Evolutionary conservation across 2,797 vertebrate genomes (phyloP).

Genomic region (Fringilla coelebs): DNA sequence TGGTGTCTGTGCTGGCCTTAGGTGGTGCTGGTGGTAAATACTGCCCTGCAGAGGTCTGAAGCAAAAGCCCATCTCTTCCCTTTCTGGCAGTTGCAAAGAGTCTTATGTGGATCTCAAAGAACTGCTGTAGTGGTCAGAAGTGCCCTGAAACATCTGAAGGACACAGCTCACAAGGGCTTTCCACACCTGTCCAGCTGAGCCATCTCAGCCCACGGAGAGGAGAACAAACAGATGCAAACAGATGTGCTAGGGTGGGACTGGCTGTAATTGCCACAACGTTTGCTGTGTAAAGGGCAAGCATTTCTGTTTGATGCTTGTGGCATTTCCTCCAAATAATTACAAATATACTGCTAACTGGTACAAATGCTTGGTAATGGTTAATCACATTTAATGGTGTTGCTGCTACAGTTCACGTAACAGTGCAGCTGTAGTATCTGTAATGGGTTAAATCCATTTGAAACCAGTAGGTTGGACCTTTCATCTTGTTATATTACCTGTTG

Average conservation of each 20-base stretch:
- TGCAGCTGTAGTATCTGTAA: background rate
- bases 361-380: background rate
- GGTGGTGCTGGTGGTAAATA: background rate
- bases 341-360: background rate
- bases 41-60: background rate
- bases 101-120: background rate
- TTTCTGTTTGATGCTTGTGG: background rate
- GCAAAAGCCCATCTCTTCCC: background rate
- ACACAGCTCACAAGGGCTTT: background rate
- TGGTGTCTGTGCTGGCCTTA: background rate
- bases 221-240: background rate
- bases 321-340: background rate
- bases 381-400: background rate
- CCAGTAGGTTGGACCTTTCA: background rate
- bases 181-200: background rate
- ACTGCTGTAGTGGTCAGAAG: background rate
- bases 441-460: background rate
- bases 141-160: background rate
- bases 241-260: background rate
- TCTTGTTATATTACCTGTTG: background rate
- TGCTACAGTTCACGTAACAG: background rate
- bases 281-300: background rate
- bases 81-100: background rate
- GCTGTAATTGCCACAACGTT: background rate
- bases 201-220: background rate